A percentile compares a stretch with the other conserved stretches of the same genome.
phyloP scores from a whole-genome alignment of 1,140 invertebrate species.

The Heliconius hermathena region DNA sequence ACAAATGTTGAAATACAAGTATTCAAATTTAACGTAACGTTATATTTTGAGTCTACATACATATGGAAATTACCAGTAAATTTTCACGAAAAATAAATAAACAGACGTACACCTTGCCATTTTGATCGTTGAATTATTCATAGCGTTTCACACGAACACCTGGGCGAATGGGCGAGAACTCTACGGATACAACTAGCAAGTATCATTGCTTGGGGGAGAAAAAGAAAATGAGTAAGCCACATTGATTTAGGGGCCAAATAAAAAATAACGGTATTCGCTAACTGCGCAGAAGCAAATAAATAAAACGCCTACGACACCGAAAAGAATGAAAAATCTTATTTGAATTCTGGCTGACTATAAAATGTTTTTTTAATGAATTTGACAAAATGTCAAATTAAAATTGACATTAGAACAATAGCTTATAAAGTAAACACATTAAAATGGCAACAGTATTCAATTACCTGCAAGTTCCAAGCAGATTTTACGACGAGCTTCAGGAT shows the following conservation, averaged over 20 bases:
- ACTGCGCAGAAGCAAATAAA: slow-evolving; percentile 22
- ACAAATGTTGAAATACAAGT: slow-evolving; percentile 23
- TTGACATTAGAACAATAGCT: neutral
- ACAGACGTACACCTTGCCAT: slow-evolving; percentile 74
- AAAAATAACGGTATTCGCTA: slow-evolving; percentile 53
- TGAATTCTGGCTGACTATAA: neutral
- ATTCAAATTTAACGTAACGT: slow-evolving; percentile 27
- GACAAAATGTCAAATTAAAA: neutral
- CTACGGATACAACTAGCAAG: slow-evolving; percentile 57
- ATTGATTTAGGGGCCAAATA: slow-evolving; percentile 59
- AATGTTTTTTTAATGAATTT: neutral
- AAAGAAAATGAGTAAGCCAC: slow-evolving; percentile 62
- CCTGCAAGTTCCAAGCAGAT: slow-evolving; percentile 55
- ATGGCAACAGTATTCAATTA: slow-evolving; percentile 66
- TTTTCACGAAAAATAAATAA: slow-evolving; percentile 76
- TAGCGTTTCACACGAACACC: slow-evolving; percentile 69
- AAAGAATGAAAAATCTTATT: neutral
- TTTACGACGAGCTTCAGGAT: slow-evolving; percentile 60
- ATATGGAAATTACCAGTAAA: slow-evolving; percentile 69
- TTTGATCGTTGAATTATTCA: slow-evolving; percentile 80
- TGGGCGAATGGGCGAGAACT: slow-evolving; percentile 55
- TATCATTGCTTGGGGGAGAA: slow-evolving; percentile 59
- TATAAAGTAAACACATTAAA: neutral
- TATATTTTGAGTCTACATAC: slow-evolving; percentile 44
- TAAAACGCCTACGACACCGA: neutral